phyloP scores from a whole-genome alignment of 1,140 invertebrate species.

The Drosophila nasuta region DNA sequence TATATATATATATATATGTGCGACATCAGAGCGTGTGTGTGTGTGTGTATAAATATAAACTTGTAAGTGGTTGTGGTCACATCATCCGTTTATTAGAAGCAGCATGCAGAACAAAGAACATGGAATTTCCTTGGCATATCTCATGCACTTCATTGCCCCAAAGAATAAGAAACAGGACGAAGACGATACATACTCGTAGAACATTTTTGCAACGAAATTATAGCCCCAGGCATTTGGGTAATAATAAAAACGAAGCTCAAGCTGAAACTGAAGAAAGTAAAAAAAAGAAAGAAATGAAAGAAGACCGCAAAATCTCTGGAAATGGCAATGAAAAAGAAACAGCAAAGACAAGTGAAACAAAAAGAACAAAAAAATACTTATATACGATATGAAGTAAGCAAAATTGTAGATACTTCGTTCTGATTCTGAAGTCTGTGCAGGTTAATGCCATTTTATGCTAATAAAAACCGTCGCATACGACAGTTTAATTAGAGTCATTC shows the following conservation, averaged over 20 bases:
- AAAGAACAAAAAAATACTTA: constrained; percentile 5
- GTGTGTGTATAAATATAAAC: constrained; percentile 12
- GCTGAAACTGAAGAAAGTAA: constrained; percentile 28
- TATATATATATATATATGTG: not conserved
- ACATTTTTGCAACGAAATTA: constrained; percentile 76
- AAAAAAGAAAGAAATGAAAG: constrained; percentile 27
- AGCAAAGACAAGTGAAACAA: constrained; percentile 5
- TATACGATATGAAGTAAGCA: constrained; percentile 29
- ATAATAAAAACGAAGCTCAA: constrained; percentile 55
- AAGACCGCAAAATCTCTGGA: constrained; percentile 9
- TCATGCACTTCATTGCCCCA: constrained; percentile 78
- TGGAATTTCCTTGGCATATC: constrained; percentile 71
- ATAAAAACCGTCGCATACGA: constrained; percentile 68
- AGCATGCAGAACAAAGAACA: constrained; percentile 70
- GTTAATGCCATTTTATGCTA: constrained; percentile 67
- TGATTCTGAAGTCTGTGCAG: constrained; percentile 14
- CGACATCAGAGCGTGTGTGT: constrained; percentile 1
- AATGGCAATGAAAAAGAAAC: constrained; percentile 29
- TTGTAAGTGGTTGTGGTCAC: constrained; percentile 48
- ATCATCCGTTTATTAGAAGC: constrained; percentile 68
- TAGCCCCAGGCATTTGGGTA: constrained; percentile 74
- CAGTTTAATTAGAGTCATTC: constrained; percentile 68
- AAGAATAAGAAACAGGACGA: constrained; percentile 33
- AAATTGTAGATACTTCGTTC: constrained; percentile 39
- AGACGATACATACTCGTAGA: constrained; percentile 63